Percentiles rank a stretch among this genome's conserved stretches.
Conservation (phyloP, 2,113 vertebrate species). For the Crotophaga sulcirostris region DNA sequence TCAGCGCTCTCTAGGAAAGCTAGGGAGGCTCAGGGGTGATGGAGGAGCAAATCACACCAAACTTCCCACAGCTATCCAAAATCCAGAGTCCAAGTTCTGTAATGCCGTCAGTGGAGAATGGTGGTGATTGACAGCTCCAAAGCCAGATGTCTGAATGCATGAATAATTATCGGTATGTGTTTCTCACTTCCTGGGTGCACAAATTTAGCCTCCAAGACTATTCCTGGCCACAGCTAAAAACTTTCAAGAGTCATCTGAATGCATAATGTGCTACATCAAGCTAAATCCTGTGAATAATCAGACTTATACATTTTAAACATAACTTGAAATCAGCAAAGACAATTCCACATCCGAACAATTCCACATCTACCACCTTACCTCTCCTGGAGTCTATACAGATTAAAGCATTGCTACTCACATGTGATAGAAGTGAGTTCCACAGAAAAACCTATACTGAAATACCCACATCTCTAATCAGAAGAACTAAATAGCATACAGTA, state of each 20-base stretch:
- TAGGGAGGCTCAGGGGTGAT: background rate
- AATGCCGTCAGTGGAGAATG: background rate
- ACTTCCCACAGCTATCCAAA: background rate
- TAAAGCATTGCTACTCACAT: background rate
- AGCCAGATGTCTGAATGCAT: background rate
- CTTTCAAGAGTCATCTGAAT: background rate
- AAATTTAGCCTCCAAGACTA: slow-evolving; percentile 32
- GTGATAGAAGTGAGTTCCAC: background rate
- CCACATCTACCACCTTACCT: background rate
- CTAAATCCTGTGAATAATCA: background rate
- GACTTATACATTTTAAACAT: background rate
- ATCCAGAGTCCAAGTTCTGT: background rate
- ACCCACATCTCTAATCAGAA: background rate
- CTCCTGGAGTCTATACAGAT: background rate
- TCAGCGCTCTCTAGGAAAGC: background rate
- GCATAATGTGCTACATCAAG: background rate
- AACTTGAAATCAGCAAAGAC: background rate
- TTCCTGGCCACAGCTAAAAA: background rate
- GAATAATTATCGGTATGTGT: background rate
- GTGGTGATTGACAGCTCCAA: background rate
- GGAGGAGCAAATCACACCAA: background rate
- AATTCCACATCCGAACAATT: background rate
- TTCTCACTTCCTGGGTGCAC: slow-evolving; percentile 30
- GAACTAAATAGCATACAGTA: background rate
- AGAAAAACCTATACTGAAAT: background rate